phyloP scores from a whole-genome alignment of 2,888 invertebrate genomes.

The Sicus ferrugineus region DNA sequence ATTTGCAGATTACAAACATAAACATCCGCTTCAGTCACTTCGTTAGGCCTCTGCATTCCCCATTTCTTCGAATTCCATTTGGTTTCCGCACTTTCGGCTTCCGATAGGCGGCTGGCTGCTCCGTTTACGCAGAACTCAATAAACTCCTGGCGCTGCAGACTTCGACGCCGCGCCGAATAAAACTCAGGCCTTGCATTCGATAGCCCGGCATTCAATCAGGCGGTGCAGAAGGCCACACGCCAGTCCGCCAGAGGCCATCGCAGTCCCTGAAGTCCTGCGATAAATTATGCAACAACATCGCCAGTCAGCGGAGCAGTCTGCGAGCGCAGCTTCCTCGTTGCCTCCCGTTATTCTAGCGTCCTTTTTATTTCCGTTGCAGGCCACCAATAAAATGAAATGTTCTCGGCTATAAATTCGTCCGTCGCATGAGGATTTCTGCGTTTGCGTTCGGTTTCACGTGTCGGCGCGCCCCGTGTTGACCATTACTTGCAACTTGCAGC shows the following conservation, averaged over 20 bases:
- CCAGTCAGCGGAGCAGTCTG: neutral
- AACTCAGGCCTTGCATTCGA: constrained; percentile 24
- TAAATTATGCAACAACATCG: constrained; percentile 16
- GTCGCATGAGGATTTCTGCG: constrained; percentile 14
- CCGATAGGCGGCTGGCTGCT: neutral
- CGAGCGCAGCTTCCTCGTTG: neutral
- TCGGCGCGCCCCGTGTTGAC: constrained; percentile 14
- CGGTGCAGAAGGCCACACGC: neutral
- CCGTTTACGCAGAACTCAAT: constrained; percentile 2
- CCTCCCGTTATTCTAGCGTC: neutral
- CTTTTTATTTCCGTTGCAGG: constrained; percentile 4
- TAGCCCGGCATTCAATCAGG: neutral
- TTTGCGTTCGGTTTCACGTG: constrained; percentile 19
- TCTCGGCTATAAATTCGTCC: constrained; percentile 29
- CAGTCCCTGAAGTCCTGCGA: neutral
- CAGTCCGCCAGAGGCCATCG: neutral
- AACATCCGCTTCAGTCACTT: no score
- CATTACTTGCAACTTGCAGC: constrained; percentile 31
- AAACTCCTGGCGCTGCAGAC: neutral
- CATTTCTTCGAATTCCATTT: neutral
- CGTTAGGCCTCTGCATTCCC: no score
- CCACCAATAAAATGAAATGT: constrained; percentile 28
- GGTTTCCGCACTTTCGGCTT: neutral
- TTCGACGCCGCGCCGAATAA: constrained; percentile 8
- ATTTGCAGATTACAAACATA: no score